Conservation (phyloP, 2,888 invertebrate species). For the Macropis europaea region DNA sequence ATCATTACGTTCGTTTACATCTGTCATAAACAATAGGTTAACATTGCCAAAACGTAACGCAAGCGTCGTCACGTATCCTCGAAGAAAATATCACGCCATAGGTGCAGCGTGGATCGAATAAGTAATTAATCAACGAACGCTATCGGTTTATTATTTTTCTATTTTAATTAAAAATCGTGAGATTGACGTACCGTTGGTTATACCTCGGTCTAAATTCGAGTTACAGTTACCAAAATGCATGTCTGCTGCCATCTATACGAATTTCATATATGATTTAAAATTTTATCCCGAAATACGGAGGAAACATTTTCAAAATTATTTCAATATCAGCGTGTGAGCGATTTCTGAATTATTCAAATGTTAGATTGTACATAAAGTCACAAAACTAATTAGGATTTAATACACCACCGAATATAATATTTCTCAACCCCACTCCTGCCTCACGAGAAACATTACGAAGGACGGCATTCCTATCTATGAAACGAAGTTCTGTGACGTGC, state of each 20-base stretch:
- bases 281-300: too few species aligned
- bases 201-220: neutral
- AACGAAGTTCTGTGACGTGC: too few species aligned
- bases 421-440: too few species aligned
- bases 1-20: constrained; percentile 42
- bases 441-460: too few species aligned
- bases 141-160: neutral
- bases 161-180: neutral
- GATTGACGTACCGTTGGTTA: neutral
- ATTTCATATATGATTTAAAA: neutral
- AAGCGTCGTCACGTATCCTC: neutral
- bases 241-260: neutral
- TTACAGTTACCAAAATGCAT: neutral
- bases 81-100: neutral
- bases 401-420: too few species aligned
- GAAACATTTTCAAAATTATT: neutral
- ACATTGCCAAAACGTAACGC: neutral
- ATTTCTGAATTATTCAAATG: neutral
- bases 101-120: neutral
- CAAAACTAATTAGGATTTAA: too few species aligned
- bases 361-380: neutral
- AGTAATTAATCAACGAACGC: neutral
- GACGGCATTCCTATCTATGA: too few species aligned
- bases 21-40: constrained; percentile 15
- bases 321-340: neutral